phyloP scores from a whole-genome alignment of 2,888 invertebrate genomes.

The Isoperla grammatica region DNA sequence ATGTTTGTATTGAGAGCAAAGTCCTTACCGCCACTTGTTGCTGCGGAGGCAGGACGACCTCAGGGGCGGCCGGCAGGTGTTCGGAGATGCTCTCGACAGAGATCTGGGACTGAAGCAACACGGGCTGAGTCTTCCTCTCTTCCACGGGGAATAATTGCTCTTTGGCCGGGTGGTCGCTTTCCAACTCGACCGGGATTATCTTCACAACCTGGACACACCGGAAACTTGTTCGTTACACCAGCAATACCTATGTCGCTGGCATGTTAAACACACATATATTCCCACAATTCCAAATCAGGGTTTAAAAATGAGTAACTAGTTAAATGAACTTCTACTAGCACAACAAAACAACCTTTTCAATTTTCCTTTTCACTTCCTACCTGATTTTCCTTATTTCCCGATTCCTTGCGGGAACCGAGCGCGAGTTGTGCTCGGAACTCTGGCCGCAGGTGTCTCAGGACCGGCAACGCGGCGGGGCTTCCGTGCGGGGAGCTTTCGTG shows the following conservation, averaged over 20 bases:
- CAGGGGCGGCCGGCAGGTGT: conserved; percentile 45
- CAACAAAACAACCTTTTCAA: not conserved
- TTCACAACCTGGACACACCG: not conserved
- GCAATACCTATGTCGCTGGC: not conserved
- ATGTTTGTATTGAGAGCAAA: not conserved
- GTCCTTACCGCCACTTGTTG: too few species aligned
- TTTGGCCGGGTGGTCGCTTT: not conserved
- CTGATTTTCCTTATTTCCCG: not conserved
- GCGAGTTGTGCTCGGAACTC: conserved; percentile 82
- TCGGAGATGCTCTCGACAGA: conserved; percentile 39
- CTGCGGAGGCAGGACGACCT: conserved; percentile 43
- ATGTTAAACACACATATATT: too few species aligned
- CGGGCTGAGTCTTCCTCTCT: conserved; percentile 11
- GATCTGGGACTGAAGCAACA: conserved; percentile 17
- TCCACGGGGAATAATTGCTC: not conserved
- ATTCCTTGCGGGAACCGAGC: conserved; percentile 40
- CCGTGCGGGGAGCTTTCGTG: not conserved
- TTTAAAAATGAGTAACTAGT: too few species aligned
- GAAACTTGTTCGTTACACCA: not conserved
- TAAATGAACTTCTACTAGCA: too few species aligned
- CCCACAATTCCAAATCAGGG: too few species aligned
- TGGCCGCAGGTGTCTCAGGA: conserved; percentile 73
- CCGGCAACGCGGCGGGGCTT: conserved; percentile 53
- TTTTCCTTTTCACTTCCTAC: not conserved
- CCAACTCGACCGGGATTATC: not conserved